phyloP scores from a whole-genome alignment of 1,140 invertebrate genomes.

The Watersipora subatra region DNA sequence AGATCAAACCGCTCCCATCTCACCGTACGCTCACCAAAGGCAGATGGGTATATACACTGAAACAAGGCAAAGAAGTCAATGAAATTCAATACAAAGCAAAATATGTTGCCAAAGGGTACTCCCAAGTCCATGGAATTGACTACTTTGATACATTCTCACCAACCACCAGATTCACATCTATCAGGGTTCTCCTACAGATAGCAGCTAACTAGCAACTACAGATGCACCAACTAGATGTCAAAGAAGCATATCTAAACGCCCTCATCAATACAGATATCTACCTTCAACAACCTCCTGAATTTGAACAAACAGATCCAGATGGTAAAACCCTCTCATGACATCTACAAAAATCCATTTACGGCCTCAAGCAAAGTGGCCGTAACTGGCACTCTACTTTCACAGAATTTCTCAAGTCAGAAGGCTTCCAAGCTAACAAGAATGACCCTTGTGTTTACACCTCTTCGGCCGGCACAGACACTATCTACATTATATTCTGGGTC shows the following conservation, averaged over 20 bases:
- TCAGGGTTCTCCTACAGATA: conserved; percentile 16
- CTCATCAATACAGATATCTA: conserved; percentile 16
- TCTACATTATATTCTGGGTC: too few species aligned
- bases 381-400: conserved; percentile 15
- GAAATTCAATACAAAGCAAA: conserved; percentile 29
- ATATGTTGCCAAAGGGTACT: conserved; percentile 35
- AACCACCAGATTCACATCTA: conserved; percentile 16
- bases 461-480: too few species aligned
- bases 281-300: conserved; percentile 14
- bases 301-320: neutral
- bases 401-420: conserved; percentile 34
- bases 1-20: conserved; percentile 22
- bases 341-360: conserved; percentile 18
- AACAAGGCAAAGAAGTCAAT: conserved; percentile 4
- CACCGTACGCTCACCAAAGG: conserved; percentile 28
- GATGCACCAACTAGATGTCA: conserved; percentile 19
- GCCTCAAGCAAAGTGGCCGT: conserved; percentile 15
- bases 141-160: conserved; percentile 19
- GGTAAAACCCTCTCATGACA: conserved; percentile 11
- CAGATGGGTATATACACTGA: conserved; percentile 30
- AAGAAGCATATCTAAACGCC: conserved; percentile 16
- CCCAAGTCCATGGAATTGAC: conserved; percentile 16
- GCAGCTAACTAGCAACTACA: conserved; percentile 9
- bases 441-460: conserved; percentile 14
- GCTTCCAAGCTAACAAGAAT: conserved; percentile 19